Evolutionary conservation across 1,140 invertebrate species (phyloP), one percentile per base, ranked within the genome.

Genomic region (Drosophila arawakana): DNA sequence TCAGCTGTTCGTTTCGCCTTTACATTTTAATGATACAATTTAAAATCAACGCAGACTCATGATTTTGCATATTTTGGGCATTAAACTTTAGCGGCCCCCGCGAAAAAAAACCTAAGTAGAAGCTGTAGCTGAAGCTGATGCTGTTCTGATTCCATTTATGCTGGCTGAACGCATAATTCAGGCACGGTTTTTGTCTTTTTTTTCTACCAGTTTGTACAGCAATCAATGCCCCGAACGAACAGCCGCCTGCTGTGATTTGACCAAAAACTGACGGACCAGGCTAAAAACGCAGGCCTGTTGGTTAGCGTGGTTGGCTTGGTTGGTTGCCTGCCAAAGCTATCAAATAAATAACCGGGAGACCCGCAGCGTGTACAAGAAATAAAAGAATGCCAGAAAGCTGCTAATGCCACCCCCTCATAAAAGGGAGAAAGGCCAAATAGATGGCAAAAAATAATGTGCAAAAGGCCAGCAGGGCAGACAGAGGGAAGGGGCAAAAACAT

Each of bases 31-130:
- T 88, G 84, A 89, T 89, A 89, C 84, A 89, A 89, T 89, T 89
- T 89, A 89, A 89, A 89, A 89, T 84, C 84, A 89, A 89, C 84
- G 84, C 84, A 89, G 84, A 84, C 84, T 89, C 84, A 89, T 89
- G 84, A 89, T 89, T 89, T 89, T 89, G 78, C 84, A 89, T 89
- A 89, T 89, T 89, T 81, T 44, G 71, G 76, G 74, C 84, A 89
- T 89, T 89, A 89, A 89, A 83, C 70, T 80, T 37, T 76, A 30
- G 77, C 75, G 73, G 66, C 35, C 55, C 66, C 60, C 50, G 25
- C 43, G n/a, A 37, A 25, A n/a, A 4, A 18, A 7, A 8, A 25
- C 46, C 15, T 15, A 43, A 43, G 15, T 9, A 8, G 46, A 49
- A 37, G 18, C 35, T 15, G 10, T 2, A 11, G 43, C 66, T 15